Base-by-base conservation (phyloP, 2,797 vertebrate genomes). In the Gephyroberyx darwinii region DNA sequence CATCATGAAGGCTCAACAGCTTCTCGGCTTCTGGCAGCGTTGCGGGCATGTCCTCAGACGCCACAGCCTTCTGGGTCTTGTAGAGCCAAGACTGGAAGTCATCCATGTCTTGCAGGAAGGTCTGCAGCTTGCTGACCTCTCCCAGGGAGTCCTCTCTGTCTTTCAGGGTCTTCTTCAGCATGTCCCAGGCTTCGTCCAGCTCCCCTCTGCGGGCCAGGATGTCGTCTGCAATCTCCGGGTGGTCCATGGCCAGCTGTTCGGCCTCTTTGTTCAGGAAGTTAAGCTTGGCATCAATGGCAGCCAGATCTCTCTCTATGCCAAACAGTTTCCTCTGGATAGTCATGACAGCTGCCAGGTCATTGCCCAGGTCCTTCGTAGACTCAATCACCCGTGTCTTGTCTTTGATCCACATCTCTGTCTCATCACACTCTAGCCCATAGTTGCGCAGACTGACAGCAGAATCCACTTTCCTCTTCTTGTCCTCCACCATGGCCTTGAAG, bases 31-130 rank as follows among this genome's bases (percentile, higher is more conserved):
- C 96, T 0, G 91, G 93, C 82, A 98, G 86, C 0, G 95, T 94
- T 0, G 88, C 86, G 0, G 97, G 96, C 81, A 93, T 90, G 31
- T 98, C 96, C 52, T 99, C 96, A 0, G 96, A 95, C 0, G 96
- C 96, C 75, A 98, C 93, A 0, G 95, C 93, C 89, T 98, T 98
- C 89, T 98, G 97, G 16, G 95, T 92, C 30, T 94, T 92, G 10
- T 95, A 98, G 0, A 99, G 95, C 98, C 97, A 99, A 0, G 95
- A 93, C 87, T 98, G 96, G 89, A 99, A 98, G 85, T 97, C 94
- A 43, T 98, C 97, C 87, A 98, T 93, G 74, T 99, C 95, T 73
- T 97, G 96, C 64, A 99, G 91, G 89, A 99, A 98, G 78, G 90
- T 93, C 86, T 97, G 96, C n/a, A 99, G 91, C 88, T 98, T 97